Percentiles rank a stretch among this genome's conserved stretches.
phyloP scores from a whole-genome alignment of 2,888 invertebrate species.

The Drosophila leonis region DNA sequence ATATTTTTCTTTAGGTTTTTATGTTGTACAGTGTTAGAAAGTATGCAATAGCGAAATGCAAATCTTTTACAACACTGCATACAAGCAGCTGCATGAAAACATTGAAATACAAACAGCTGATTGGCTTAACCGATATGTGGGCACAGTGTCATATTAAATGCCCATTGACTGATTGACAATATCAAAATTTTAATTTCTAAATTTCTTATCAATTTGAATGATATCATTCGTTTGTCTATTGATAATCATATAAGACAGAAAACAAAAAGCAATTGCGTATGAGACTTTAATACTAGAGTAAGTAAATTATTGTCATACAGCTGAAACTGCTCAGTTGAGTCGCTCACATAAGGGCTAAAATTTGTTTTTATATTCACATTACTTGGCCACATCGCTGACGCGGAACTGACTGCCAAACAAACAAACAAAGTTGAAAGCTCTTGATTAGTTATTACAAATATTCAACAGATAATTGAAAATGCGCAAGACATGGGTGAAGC shows the following conservation, averaged over 20 bases:
- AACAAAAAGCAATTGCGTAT: not conserved
- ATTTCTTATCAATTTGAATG: not conserved
- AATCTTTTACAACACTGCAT: conserved; percentile 29
- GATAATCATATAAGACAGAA: not conserved
- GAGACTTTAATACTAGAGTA: not conserved
- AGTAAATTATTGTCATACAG: too few relatives aligned
- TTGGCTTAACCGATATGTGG: conserved; percentile 34
- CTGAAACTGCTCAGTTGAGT: not conserved
- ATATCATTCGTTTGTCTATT: not conserved
- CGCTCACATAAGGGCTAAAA: conserved; percentile 42
- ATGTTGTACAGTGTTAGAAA: conserved; percentile 47
- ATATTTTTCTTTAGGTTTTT: conserved; percentile 49
- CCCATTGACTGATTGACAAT: not conserved
- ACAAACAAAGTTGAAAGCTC: conserved; percentile 50
- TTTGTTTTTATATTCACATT: conserved; percentile 36
- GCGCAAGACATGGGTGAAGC: conserved; percentile 85
- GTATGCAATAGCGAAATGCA: conserved; percentile 10
- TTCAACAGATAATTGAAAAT: conserved; percentile 29
- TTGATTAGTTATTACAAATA: conserved; percentile 14
- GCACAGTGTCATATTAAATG: not conserved
- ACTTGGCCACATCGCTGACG: conserved; percentile 50
- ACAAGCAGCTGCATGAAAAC: conserved; percentile 33
- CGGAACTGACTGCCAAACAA: conserved; percentile 40
- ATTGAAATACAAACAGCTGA: conserved; percentile 40
- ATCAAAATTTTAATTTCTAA: not conserved